Evolutionary conservation across 2,797 vertebrate species (phyloP).

Genomic region (Champsocephalus esox): DNA sequence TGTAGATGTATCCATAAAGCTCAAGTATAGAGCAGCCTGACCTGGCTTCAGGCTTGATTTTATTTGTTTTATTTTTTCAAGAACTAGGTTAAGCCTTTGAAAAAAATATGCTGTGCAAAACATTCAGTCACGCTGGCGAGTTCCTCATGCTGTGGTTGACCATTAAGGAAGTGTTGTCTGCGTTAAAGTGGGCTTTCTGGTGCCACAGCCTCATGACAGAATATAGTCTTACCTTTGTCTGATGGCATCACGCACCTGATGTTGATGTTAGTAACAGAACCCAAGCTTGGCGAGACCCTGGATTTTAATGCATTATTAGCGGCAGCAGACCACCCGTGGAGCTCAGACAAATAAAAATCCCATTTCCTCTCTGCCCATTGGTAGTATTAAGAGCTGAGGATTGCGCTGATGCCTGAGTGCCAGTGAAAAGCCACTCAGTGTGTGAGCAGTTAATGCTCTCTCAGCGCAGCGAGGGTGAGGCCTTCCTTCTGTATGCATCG

Average conservation of each 20-base stretch:
- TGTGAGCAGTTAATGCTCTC: conserved; percentile 74
- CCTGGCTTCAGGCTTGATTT: conserved; percentile 3
- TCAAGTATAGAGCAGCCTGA: conserved; percentile 15
- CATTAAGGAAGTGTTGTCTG: conserved; percentile 34
- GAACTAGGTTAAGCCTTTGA: conserved; percentile 41
- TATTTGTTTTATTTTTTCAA: conserved; percentile 10
- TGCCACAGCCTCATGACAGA: conserved; percentile 23
- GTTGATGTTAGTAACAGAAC: conserved; percentile 36
- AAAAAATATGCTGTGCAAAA: conserved; percentile 35
- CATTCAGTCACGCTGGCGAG: conserved; percentile 31
- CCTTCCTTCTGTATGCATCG: conserved; percentile 78
- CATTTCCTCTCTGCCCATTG: conserved; percentile 68
- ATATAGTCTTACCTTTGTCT: conserved; percentile 30
- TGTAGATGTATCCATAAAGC: conserved; percentile 15
- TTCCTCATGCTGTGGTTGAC: conserved; percentile 17
- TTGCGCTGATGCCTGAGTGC: conserved; percentile 67
- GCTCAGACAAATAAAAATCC: conserved; percentile 74
- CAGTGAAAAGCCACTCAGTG: conserved; percentile 72
- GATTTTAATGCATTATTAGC: conserved; percentile 56
- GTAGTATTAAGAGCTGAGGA: conserved; percentile 63
- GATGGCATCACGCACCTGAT: conserved; percentile 22
- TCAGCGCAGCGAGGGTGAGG: conserved; percentile 64
- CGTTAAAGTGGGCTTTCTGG: conserved; percentile 7
- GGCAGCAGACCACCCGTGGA: conserved; percentile 50
- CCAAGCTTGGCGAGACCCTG: conserved; percentile 7